Percentiles rank a stretch among this genome's conserved stretches.
phyloP scores from a whole-genome alignment of 2,888 invertebrate species.

The Lathronympha strigana region DNA sequence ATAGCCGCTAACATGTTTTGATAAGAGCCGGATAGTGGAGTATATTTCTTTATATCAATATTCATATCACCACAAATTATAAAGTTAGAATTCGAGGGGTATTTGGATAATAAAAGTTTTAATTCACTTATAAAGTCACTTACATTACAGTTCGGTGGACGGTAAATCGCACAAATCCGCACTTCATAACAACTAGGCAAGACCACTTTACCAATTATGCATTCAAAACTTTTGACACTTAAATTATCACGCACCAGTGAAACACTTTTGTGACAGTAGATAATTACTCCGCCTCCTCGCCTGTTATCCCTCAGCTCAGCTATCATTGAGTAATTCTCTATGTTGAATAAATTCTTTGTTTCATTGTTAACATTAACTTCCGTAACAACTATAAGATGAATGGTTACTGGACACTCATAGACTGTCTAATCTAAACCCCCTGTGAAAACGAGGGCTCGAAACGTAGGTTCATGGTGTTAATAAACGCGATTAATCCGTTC shows the following conservation, averaged over 20 bases:
- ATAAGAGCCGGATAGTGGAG: neutral
- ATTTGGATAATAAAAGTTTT: neutral
- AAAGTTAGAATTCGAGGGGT: neutral
- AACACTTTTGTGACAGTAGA: neutral
- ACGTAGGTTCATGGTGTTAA: too few species aligned
- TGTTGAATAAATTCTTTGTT: neutral
- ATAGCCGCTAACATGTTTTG: conserved; percentile 3
- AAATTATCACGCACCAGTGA: neutral
- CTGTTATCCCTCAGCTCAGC: neutral
- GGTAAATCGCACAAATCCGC: neutral
- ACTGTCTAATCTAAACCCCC: too few species aligned
- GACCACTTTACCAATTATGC: neutral
- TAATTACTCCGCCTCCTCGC: neutral
- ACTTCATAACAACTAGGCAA: neutral
- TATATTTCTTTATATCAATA: neutral
- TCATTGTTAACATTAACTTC: neutral
- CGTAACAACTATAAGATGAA: too few species aligned
- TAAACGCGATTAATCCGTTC: too few species aligned
- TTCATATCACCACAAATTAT: neutral
- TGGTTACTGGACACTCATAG: too few species aligned
- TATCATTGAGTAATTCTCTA: neutral
- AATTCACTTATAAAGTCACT: conserved; percentile 1
- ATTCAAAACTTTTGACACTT: neutral
- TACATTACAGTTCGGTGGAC: neutral
- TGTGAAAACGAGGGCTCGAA: too few species aligned